A percentile compares a stretch with the other conserved stretches of the same genome.
These are phyloP conservation scores for Periophthalmus modestus DNA, from an alignment of 2,113 vertebrate genomes.

Conservation along the genomic window DNA sequence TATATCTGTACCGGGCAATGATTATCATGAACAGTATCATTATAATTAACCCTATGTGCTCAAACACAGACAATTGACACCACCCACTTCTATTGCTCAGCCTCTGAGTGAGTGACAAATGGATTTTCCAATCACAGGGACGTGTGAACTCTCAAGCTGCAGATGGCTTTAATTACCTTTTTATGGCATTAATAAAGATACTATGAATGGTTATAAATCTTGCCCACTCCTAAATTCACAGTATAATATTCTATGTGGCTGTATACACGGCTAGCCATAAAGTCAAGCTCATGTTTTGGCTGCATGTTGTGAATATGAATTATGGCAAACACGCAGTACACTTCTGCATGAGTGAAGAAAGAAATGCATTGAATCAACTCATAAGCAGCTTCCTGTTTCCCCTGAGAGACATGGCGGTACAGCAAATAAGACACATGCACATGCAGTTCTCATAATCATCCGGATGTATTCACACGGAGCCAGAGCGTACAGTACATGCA, in stretches of 20 bases:
- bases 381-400: conserved; percentile 12
- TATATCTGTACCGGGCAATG: no score
- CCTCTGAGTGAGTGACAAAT: no score
- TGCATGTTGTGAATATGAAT: conserved; percentile 2
- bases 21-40: no score
- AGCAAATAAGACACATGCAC: conserved; percentile 21
- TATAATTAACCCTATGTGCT: no score
- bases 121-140: no score
- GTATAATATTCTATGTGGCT: not conserved
- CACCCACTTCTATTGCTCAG: no score
- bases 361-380: conserved; percentile 23
- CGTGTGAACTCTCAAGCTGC: no score
- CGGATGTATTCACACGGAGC: conserved; percentile 11
- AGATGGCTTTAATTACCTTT: no score
- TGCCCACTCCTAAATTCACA: not conserved
- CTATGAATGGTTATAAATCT: no score
- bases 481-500: not conserved
- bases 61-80: no score
- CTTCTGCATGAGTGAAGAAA: conserved; percentile 40
- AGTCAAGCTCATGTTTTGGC: not conserved
- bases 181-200: no score
- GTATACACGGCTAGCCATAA: not conserved
- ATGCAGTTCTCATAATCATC: conserved; percentile 13
- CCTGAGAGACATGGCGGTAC: conserved; percentile 16
- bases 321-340: conserved; percentile 18